Evolutionary conservation across 2,888 invertebrate genomes (phyloP), one percentile per base, ranked within the genome.

Genomic region (Drosophila tanythrix): DNA sequence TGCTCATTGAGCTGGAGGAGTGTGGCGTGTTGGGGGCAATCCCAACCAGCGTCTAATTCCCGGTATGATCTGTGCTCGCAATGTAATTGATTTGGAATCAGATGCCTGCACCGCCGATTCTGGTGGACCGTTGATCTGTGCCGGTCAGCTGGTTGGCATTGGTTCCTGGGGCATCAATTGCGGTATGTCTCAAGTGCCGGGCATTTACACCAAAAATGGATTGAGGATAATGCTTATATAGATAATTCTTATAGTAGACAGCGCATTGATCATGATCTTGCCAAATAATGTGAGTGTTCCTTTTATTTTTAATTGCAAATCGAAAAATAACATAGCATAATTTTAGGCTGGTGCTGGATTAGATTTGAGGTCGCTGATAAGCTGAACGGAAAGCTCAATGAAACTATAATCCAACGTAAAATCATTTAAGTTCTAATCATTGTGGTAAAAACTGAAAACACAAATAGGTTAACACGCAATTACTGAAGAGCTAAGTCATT

Each of bases 151-250:
- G 89, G 94, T 96, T 8, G 97, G 97, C 0, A 94, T 97, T 55
- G 96, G 97, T 0, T 97, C 97, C 0, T 97, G 96, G 96, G 97
- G 97, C n/a, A 94, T 96, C 25, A 94, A 95, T 8, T 97, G 97
- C 90, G 97, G 96, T 0, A 94, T 95, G 63, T 94, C 95, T 21
- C 94, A 94, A 27, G 95, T 94, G 72, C 97, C 97, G 0, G 97
- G 97, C 0, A 94, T 97, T n/a, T 97, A 97, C 91, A 95, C 96
- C 0, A 50, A 0, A 15, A 65, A 0, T 91, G 91, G 89, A 89
- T 92, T 38, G 31, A 13, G 3, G 38, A n/a, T 1, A 8, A 2
- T 15, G 3, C n/a, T 3, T 2, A 21, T 21, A 21, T 21, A 21
- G 21, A 21, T 21, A 21, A 21, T 21, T 21, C 21, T 21, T 21